phyloP scores from a whole-genome alignment of 2,888 invertebrate genomes.

The Gastrophysa polygoni region DNA sequence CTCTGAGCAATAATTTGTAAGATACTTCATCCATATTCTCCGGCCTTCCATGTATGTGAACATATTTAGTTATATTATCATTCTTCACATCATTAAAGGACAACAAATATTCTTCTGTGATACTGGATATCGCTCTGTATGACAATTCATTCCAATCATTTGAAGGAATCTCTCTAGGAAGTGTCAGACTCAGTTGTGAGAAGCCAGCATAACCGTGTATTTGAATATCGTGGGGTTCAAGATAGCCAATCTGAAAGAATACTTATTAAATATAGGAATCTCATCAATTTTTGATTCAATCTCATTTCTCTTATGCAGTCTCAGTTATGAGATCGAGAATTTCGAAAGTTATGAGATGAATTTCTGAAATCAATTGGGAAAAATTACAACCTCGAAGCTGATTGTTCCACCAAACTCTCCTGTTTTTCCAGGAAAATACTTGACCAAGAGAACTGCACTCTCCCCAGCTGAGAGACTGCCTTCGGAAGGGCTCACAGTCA shows the following conservation, averaged over 20 bases:
- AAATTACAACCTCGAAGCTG: constrained; percentile 50
- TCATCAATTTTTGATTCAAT: too few relatives aligned
- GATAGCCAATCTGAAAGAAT: constrained; percentile 63
- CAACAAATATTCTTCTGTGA: constrained; percentile 33
- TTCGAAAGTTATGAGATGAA: too few relatives aligned
- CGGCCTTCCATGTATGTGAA: constrained; percentile 18
- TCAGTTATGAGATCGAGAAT: too few relatives aligned
- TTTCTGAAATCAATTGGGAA: too few relatives aligned
- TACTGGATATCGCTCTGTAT: constrained; percentile 36
- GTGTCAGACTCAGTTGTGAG: constrained; percentile 63
- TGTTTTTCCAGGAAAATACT: constrained; percentile 63
- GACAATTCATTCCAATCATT: constrained; percentile 7
- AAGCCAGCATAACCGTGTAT: constrained; percentile 65
- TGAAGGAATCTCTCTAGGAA: constrained; percentile 53
- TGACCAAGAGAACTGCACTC: constrained; percentile 57
- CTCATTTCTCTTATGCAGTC: too few relatives aligned
- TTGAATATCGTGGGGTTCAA: constrained; percentile 62
- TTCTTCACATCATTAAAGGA: constrained; percentile 13
- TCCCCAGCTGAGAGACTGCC: constrained; percentile 59
- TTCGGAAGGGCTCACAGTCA: constrained; percentile 58
- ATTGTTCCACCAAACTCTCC: constrained; percentile 62
- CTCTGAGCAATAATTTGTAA: constrained; percentile 17
- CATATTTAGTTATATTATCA: background rate
- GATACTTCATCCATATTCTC: constrained; percentile 17
- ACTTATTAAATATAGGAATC: too few relatives aligned